Conservation (phyloP, 2,113 vertebrate genomes). For the Aplodontia rufa region DNA sequence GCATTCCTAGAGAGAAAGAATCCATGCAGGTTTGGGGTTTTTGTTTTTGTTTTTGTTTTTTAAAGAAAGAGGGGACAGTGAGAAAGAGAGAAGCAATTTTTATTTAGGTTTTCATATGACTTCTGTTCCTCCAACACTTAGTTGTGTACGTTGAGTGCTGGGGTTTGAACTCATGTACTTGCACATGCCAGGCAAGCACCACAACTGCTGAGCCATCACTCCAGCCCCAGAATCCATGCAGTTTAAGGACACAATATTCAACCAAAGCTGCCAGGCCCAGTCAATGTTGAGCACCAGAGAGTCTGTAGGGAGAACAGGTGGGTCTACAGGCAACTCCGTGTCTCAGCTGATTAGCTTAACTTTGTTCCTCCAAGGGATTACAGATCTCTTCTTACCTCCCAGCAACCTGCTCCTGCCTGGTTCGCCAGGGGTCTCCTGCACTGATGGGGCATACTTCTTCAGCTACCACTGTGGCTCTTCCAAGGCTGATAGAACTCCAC, state of each 20-base stretch:
- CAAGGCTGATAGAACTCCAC: fast-evolving
- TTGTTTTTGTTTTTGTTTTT: no score
- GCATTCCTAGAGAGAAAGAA: constrained; percentile 90
- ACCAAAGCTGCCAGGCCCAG: background rate
- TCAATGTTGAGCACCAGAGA: background rate
- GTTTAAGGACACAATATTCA: background rate
- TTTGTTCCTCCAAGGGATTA: background rate
- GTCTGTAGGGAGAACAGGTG: background rate
- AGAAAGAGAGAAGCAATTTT: no score
- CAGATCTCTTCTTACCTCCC: background rate
- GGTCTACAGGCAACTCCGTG: background rate
- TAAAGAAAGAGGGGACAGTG: no score
- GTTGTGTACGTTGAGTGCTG: no score
- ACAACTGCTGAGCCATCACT: no score
- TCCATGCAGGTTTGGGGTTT: no score
- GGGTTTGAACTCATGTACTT: no score
- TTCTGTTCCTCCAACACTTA: no score
- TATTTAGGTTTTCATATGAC: no score
- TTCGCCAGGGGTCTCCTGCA: background rate
- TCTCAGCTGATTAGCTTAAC: background rate
- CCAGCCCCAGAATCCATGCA: background rate
- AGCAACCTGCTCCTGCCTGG: background rate
- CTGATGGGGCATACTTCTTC: fast-evolving
- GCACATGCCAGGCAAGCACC: no score
- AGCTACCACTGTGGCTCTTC: background rate